Percentiles rank a stretch among this genome's conserved stretches.
Conservation (phyloP, 2,888 invertebrate genomes). For the Amphipyra berbera region DNA sequence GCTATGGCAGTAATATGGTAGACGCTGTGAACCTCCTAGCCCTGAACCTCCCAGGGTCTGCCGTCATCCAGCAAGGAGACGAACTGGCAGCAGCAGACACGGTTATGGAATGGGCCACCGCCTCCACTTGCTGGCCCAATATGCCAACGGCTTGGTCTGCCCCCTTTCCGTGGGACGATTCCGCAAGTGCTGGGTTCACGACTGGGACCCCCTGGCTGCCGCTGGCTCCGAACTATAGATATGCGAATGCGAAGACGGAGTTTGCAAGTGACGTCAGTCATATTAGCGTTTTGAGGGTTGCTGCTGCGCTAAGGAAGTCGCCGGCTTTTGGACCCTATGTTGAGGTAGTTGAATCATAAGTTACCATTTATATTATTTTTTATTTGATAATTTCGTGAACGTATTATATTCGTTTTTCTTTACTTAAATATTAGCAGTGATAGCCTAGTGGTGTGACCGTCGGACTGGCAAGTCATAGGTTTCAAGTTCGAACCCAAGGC, state of each 20-base stretch:
- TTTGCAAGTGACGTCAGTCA: constrained; percentile 87
- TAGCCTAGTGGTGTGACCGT: too few species aligned
- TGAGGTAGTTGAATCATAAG: constrained; percentile 70
- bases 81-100: constrained; percentile 91
- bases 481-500: too few species aligned
- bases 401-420: too few species aligned
- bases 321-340: constrained; percentile 83
- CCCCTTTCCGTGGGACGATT: constrained; percentile 84
- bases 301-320: constrained; percentile 81
- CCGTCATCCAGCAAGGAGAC: constrained; percentile 95
- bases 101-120: constrained; percentile 86
- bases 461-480: too few species aligned
- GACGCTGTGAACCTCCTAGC: constrained; percentile 93
- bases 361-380: not conserved
- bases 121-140: constrained; percentile 87
- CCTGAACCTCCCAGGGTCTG: constrained; percentile 93
- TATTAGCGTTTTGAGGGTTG: constrained; percentile 74
- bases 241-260: constrained; percentile 90
- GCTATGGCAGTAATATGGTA: constrained; percentile 91
- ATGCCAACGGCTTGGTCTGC: constrained; percentile 66
- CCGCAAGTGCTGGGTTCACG: constrained; percentile 85
- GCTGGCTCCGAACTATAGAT: constrained; percentile 90
- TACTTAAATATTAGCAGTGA: too few species aligned
- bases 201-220: constrained; percentile 92
- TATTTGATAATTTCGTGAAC: too few species aligned